Evolutionary conservation across 2,113 vertebrate species (phyloP), one percentile per base, ranked within the genome.

Genomic region (Onychostoma macrolepis): DNA sequence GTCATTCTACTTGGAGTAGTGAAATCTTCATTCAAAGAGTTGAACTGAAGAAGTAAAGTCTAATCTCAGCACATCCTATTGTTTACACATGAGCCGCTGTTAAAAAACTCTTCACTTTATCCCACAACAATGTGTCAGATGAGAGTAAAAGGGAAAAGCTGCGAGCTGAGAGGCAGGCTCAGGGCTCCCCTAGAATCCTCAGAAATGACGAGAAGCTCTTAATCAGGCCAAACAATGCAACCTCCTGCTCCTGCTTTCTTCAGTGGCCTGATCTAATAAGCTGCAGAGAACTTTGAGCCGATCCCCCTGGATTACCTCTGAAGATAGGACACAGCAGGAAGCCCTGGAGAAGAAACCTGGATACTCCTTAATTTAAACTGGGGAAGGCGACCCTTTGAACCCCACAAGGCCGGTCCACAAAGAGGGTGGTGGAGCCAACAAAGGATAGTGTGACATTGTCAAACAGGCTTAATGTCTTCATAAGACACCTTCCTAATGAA

Each of bases 181-280:
- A 80, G 61, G 56, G 30, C 71, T 85, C 21, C 69, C 36, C 76
- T 87, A 87, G 87, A 91, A 89, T 87, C 88, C 89, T 92, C 92
- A 92, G 92, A 93, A 92, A 93, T 86, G 86, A 92, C 92, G 90
- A 94, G 93, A 92, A 94, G 92, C 94, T 95, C 94, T 95, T 95
- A 95, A 95, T 95, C 93, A 93, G 91, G 87, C 90, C 94, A 93
- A 94, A 95, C 95, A 95, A 95, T 93, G 93, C 87, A 88, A 90
- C 89, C 93, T 92, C 91, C 89, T 88, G 90, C 90, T 93, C 90
- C 91, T 79, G 90, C 92, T 82, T 84, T 90, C 81, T 90, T 92
- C 89, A 63, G 90, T 90, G 89, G 81, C 81, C 91, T 94, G 94
- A 94, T 93, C 93, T 94, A 93, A 95, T 94, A 94, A 93, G 90